Base-by-base conservation (phyloP, 2,113 vertebrate species). In the Cebidichthys violaceus region DNA sequence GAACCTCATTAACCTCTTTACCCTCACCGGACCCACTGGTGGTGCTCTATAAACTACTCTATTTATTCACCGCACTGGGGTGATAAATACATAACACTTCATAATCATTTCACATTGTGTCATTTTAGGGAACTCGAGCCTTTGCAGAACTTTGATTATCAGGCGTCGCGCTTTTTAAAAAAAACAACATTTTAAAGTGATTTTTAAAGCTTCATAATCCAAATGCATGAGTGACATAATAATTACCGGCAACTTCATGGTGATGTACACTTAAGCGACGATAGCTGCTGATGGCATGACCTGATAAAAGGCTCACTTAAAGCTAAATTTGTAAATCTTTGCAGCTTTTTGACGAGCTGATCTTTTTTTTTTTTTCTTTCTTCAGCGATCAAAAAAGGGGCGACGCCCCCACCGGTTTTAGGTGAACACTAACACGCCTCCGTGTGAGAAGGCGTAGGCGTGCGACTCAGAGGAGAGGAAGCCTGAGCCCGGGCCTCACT, bases 351-450 rank as follows among this genome's bases (percentile, higher is more conserved):
- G 55, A 65, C 6, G 52, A 64, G 75, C 24, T 62, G 4, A 86
- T n/a, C n/a, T n/a, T n/a, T 47, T 75, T 77, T 14, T 24, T 35
- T 71, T 62, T 50, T 31, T 66, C 39, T 65, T 66, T 65, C 29
- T 45, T 55, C 24, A 14, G 75, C 31, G 45, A 67, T 70, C 57
- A 83, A 70, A 69, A 70, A 77, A 83, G 2, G 72, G 33, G 10
- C 6, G 7, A 85, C 20, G 61, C 64, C 55, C 76, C 67, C 50
- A 35, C 64, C 57, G 52, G 72, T 29, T 55, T 29, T 55, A n/a
- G 33, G 57, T 83, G 82, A 77, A 59, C 10, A 67, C 37, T 10
- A 39, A 14, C 47, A 85, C n/a, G n/a, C 77, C 77, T 75, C 64
- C 47, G 22, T 50, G 18, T 55, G 67, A 77, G 72, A n/a, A 31